Conservation (phyloP, 2,113 vertebrate genomes). For the Myotis brandtii region DNA sequence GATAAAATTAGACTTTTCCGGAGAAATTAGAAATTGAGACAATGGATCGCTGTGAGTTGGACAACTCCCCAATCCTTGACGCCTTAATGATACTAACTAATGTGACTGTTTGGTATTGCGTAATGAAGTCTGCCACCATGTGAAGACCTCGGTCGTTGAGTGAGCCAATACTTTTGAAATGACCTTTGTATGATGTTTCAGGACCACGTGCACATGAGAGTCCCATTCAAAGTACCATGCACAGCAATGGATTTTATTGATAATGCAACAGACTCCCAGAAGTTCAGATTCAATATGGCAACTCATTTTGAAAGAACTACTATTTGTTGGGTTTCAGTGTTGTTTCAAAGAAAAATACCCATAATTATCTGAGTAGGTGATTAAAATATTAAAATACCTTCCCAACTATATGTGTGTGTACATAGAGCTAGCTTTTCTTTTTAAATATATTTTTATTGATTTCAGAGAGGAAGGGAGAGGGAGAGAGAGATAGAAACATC, state of each 20-base stretch:
- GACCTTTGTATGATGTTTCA: neutral
- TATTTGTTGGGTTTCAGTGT: neutral
- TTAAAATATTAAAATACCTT: neutral
- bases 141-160: neutral
- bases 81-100: neutral
- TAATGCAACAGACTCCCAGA: neutral
- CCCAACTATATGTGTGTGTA: neutral
- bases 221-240: neutral
- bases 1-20: neutral
- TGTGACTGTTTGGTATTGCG: neutral
- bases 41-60: neutral
- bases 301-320: neutral
- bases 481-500: too few species aligned
- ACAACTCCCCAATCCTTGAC: neutral
- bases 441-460: too few species aligned
- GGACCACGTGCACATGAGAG: neutral
- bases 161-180: neutral
- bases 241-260: neutral
- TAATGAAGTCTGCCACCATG: neutral
- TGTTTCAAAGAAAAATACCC: neutral
- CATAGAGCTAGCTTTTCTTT: neutral
- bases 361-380: neutral
- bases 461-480: too few species aligned
- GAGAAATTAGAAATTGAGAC: neutral
- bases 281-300: neutral